Percentiles rank a stretch among this genome's conserved stretches.
Evolutionary conservation across 2,797 vertebrate species (phyloP).

Genomic region (Silurus aristotelis): DNA sequence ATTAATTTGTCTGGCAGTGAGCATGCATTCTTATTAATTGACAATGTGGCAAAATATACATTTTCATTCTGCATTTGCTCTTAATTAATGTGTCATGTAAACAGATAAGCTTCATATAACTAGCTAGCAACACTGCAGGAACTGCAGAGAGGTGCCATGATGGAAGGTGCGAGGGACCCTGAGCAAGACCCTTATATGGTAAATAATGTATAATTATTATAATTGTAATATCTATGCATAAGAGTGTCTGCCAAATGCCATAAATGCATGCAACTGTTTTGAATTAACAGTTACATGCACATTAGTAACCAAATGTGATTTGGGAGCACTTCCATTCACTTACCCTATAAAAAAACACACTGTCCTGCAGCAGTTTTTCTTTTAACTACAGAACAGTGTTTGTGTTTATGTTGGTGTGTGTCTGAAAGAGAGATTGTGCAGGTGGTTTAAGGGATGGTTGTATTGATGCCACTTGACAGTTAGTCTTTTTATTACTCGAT

Average conservation of each 20-base stretch:
- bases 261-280: background rate
- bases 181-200: too few relatives aligned
- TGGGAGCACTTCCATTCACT: constrained; percentile 31
- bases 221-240: too few relatives aligned
- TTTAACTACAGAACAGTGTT: constrained; percentile 2
- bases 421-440: background rate
- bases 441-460: background rate
- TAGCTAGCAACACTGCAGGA: background rate
- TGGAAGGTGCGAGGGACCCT: too few relatives aligned
- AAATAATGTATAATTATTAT: too few relatives aligned
- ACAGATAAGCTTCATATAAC: background rate
- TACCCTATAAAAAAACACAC: constrained; percentile 27
- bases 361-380: constrained; percentile 30
- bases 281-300: background rate
- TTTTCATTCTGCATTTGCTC: constrained; percentile 1
- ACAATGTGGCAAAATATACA: background rate
- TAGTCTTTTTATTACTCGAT: background rate
- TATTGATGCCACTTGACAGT: background rate
- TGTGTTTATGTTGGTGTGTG: background rate
- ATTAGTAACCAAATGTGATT: constrained; percentile 29
- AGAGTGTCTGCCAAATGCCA: too few relatives aligned
- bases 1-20: background rate
- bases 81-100: background rate
- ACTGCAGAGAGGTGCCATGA: too few relatives aligned
- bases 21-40: background rate